Conservation (phyloP, 2,888 invertebrate genomes). For the Ceraclea dissimilis region DNA sequence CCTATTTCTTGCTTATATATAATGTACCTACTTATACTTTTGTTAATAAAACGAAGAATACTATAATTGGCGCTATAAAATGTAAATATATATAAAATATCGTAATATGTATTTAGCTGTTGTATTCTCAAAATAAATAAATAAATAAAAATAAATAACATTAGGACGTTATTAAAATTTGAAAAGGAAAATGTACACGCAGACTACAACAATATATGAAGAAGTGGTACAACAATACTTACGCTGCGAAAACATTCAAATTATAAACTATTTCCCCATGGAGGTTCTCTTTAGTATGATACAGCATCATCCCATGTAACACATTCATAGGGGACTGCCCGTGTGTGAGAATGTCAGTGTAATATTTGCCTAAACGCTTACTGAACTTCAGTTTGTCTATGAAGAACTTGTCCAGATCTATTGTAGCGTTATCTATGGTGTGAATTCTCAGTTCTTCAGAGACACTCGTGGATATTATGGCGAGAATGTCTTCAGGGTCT, state of each 20-base stretch:
- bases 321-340: conserved; percentile 15
- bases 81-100: no score
- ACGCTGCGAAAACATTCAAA: neutral
- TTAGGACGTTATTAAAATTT: no score
- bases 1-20: no score
- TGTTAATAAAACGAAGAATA: no score
- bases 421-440: conserved; percentile 1
- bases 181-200: no score
- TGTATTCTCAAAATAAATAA: no score
- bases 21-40: no score
- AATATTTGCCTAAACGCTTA: neutral
- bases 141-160: no score
- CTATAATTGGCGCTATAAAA: no score
- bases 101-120: no score
- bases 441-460: conserved; percentile 14
- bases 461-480: conserved; percentile 11
- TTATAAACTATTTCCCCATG: neutral
- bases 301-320: conserved; percentile 15
- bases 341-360: conserved; percentile 1
- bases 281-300: neutral
- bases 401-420: conserved; percentile 11
- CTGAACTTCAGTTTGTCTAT: conserved; percentile 16
- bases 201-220: no score
- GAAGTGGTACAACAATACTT: no score
- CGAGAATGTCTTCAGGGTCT: conserved; percentile 16